A percentile compares a stretch with the other conserved stretches of the same genome.
Conservation (phyloP, 2,888 invertebrate genomes). For the Lottia scabra region DNA sequence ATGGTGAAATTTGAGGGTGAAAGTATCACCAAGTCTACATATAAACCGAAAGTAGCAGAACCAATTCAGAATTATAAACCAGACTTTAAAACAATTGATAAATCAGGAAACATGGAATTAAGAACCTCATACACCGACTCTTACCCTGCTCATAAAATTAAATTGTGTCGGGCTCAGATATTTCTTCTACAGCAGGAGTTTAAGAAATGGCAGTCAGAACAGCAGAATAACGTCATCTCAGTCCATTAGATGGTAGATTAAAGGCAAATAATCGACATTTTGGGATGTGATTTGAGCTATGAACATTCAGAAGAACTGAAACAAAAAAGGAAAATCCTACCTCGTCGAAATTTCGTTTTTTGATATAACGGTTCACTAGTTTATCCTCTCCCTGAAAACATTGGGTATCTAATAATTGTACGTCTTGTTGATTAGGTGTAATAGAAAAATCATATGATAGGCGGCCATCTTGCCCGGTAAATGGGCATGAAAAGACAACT, state of each 20-base stretch:
- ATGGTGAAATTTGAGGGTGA: conserved; percentile 46
- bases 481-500: too few relatives aligned
- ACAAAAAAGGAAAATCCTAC: too few relatives aligned
- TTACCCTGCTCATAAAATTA: conserved; percentile 50
- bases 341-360: too few relatives aligned
- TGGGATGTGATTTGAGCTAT: too few relatives aligned
- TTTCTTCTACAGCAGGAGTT: conserved; percentile 57
- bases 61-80: conserved; percentile 51
- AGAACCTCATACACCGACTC: conserved; percentile 53
- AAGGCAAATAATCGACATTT: too few relatives aligned
- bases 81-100: conserved; percentile 39
- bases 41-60: conserved; percentile 46
- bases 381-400: too few relatives aligned
- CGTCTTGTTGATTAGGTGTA: too few relatives aligned
- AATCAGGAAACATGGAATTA: conserved; percentile 51
- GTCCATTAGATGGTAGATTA: conserved; percentile 14
- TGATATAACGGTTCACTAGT: too few relatives aligned
- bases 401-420: too few relatives aligned
- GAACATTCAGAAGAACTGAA: too few relatives aligned
- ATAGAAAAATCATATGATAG: too few relatives aligned
- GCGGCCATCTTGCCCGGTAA: too few relatives aligned
- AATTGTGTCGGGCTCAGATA: conserved; percentile 53
- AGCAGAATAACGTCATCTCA: conserved; percentile 15
- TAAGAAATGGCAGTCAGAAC: conserved; percentile 34
- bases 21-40: conserved; percentile 46